Conservation (phyloP, 2,113 vertebrate species). For the Anguilla rostrata region DNA sequence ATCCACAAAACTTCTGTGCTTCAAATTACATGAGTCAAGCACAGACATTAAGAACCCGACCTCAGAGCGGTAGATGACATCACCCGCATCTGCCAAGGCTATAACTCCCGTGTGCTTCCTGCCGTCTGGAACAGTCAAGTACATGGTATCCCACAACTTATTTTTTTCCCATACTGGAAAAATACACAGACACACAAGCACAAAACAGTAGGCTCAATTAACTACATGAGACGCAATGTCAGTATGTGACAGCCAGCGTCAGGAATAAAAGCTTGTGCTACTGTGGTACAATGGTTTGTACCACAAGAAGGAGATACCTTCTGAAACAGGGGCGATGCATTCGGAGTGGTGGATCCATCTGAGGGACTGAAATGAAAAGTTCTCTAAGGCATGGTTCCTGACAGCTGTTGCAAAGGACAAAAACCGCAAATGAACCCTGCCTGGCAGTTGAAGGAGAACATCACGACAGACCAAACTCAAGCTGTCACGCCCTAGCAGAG, state of each 20-base stretch:
- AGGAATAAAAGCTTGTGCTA: slow-evolving; percentile 18
- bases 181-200: slow-evolving; percentile 12
- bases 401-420: not conserved
- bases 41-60: slow-evolving; percentile 38
- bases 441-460: not conserved
- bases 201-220: not conserved
- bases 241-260: slow-evolving; percentile 33
- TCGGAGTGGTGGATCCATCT: not conserved
- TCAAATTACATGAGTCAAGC: slow-evolving; percentile 49
- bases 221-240: not conserved
- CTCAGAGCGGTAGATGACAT: slow-evolving; percentile 57
- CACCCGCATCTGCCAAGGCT: slow-evolving; percentile 51
- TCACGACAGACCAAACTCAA: not conserved
- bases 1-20: slow-evolving; percentile 21
- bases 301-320: not conserved
- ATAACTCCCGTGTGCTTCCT: slow-evolving; percentile 38
- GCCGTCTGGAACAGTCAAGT: slow-evolving; percentile 24
- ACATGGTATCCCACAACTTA: slow-evolving; percentile 30
- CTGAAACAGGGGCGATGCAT: not conserved
- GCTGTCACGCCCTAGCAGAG: not conserved
- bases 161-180: slow-evolving; percentile 30
- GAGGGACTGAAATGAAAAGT: not conserved
- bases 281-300: slow-evolving; percentile 26
- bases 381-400: not conserved
- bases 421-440: not conserved